Base-by-base conservation (phyloP, 2,888 invertebrate genomes). In the Drosophila austrosaltans region DNA sequence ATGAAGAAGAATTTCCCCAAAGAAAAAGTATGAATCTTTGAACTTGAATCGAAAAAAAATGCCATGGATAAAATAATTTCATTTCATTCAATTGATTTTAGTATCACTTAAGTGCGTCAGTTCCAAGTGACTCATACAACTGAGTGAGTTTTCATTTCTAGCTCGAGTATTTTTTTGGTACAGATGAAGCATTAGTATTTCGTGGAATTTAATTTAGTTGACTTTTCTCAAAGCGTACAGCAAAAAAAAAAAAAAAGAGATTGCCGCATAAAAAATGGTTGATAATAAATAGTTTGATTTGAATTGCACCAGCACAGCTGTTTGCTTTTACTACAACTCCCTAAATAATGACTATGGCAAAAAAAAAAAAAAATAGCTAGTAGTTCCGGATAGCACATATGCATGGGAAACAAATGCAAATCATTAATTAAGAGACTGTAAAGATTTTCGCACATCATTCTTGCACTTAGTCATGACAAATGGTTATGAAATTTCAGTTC, bases 251-350 rank as follows among this genome's bases (percentile, higher is more conserved):
- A n/a, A 40, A 5, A 16, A 16, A 16, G 16, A 40, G 53, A 6
- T 16, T 16, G 22, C 48, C 22, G 12, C 2, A 71, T 56, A 72
- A 60, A 53, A 59, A 61, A 72, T 72, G 60, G 25, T 64, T 42
- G 64, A 72, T 72, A 72, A 72, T 72, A 72, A 65, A 72, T 72
- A 66, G 66, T 48, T 72, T 72, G 58, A 72, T 71, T 72, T 57
- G 65, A 61, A 72, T 72, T 72, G 58, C 72, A 57, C 12, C 16
- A 53, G 56, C 22, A 61, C 22, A 42, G 40, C 57, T 40, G 36
- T 54, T 53, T 58, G n/a, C 10, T 12, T 44, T 40, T 58, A 40
- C 44, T 44, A n/a, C 16, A 16, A 16, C 32, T 72, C 32, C 32
- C 39, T 53, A 59, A 72, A 59, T 72, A 54, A 66, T 72, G 66